These are phyloP conservation scores for Hemithea aestivaria DNA, from an alignment of 2,888 invertebrate species.

Conservation along the genomic window DNA sequence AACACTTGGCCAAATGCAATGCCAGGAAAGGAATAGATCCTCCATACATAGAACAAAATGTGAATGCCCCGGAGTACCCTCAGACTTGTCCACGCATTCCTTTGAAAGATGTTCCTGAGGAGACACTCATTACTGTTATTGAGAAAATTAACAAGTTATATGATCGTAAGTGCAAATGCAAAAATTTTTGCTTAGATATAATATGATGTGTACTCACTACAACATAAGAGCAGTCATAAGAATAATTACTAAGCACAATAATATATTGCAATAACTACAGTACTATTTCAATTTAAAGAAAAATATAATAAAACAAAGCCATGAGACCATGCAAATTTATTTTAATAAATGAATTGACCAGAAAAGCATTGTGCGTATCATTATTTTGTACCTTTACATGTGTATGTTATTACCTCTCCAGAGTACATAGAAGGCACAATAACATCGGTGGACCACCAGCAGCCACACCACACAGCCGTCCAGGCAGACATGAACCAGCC, in stretches of 20 bases:
- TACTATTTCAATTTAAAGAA: too few relatives aligned
- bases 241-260: too few relatives aligned
- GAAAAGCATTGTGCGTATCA: too few relatives aligned
- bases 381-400: too few relatives aligned
- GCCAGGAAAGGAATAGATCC: conserved; percentile 75
- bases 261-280: too few relatives aligned
- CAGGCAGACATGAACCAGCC: conserved; percentile 48
- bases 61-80: conserved; percentile 43
- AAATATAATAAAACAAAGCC: too few relatives aligned
- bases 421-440: conserved; percentile 51
- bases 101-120: conserved; percentile 48
- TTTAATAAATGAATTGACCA: too few relatives aligned
- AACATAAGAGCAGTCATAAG: too few relatives aligned
- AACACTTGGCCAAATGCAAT: conserved; percentile 87
- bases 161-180: conserved; percentile 50
- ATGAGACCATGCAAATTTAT: too few relatives aligned
- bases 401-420: too few relatives aligned
- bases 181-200: too few relatives aligned
- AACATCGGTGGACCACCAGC: conserved; percentile 28
- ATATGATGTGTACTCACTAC: too few relatives aligned
- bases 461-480: conserved; percentile 47
- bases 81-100: conserved; percentile 39
- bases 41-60: conserved; percentile 78
- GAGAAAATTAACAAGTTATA: conserved; percentile 61
- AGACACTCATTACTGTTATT: conserved; percentile 46